A percentile compares a stretch with the other conserved stretches of the same genome.
These are phyloP conservation scores for Radopholus similis DNA, from an alignment of 1,140 invertebrate species.

Conservation along the genomic window DNA sequence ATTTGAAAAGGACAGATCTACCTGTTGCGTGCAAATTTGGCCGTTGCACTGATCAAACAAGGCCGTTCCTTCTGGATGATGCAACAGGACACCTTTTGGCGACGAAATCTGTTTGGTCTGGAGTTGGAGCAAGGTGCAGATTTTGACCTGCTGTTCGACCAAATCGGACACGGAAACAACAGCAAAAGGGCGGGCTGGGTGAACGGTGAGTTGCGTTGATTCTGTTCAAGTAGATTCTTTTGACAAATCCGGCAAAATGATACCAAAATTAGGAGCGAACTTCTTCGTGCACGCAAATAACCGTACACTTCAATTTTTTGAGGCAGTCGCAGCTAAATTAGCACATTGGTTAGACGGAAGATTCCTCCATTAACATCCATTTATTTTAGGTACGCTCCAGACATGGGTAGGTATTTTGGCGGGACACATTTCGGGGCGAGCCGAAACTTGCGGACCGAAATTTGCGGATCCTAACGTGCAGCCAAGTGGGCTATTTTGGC, in stretches of 20 bases:
- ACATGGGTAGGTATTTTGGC: constrained; percentile 51
- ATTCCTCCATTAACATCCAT: too few relatives aligned
- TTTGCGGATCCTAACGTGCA: too few relatives aligned
- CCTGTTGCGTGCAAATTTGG: constrained; percentile 53
- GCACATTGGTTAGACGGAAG: too few relatives aligned
- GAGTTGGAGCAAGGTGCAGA: constrained; percentile 32
- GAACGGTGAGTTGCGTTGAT: constrained; percentile 46
- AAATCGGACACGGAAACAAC: constrained; percentile 49
- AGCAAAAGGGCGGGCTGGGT: constrained; percentile 58
- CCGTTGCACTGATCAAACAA: constrained; percentile 45
- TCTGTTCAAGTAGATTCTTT: not conserved
- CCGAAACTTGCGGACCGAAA: too few relatives aligned
- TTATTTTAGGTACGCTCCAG: constrained; percentile 56
- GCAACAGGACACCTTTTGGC: constrained; percentile 55
- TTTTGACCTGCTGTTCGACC: constrained; percentile 56
- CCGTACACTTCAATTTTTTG: constrained; percentile 54
- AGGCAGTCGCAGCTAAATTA: constrained; percentile 49
- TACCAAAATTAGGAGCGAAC: constrained; percentile 45
- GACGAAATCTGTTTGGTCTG: constrained; percentile 53
- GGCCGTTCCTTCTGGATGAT: constrained; percentile 60
- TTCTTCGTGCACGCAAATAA: constrained; percentile 58
- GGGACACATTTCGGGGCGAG: too few relatives aligned
- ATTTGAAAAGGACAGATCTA: constrained; percentile 42
- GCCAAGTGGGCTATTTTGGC: too few relatives aligned
- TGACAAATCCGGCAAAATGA: not conserved